Conservation (phyloP, 2,113 vertebrate species). For the Neoarius graeffei region DNA sequence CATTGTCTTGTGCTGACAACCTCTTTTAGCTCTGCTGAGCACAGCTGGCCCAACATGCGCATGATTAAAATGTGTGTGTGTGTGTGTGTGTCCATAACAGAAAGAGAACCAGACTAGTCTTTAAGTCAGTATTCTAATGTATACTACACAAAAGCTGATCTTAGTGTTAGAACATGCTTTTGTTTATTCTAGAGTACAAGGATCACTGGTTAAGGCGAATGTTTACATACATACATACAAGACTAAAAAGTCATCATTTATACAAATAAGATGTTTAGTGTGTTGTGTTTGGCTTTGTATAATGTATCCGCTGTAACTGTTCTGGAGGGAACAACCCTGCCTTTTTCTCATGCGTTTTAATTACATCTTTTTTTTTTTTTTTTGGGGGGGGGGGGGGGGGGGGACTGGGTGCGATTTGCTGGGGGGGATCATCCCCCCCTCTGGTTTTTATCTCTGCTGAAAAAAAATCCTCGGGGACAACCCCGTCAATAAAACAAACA, state of each 20-base stretch:
- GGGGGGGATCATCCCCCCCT: too few relatives aligned
- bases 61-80: constrained; percentile 14
- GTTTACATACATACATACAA: not conserved
- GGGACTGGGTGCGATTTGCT: too few relatives aligned
- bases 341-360: not conserved
- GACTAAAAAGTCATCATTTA: not conserved
- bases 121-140: not conserved
- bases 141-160: not conserved
- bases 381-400: not conserved
- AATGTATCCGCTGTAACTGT: not conserved
- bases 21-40: constrained; percentile 31
- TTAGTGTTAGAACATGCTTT: not conserved
- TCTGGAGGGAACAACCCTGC: too few relatives aligned
- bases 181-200: not conserved
- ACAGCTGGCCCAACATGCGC: constrained; percentile 4
- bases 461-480: too few relatives aligned
- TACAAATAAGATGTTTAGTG: not conserved
- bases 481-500: too few relatives aligned
- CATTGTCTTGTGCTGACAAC: constrained; percentile 32
- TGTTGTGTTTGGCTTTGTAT: not conserved
- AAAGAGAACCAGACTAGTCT: not conserved
- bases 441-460: too few relatives aligned
- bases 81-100: not conserved
- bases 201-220: not conserved
- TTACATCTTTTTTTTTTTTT: not conserved